phyloP scores from a whole-genome alignment of 2,797 vertebrate species.

The Sebastiscus albofasciatus region DNA sequence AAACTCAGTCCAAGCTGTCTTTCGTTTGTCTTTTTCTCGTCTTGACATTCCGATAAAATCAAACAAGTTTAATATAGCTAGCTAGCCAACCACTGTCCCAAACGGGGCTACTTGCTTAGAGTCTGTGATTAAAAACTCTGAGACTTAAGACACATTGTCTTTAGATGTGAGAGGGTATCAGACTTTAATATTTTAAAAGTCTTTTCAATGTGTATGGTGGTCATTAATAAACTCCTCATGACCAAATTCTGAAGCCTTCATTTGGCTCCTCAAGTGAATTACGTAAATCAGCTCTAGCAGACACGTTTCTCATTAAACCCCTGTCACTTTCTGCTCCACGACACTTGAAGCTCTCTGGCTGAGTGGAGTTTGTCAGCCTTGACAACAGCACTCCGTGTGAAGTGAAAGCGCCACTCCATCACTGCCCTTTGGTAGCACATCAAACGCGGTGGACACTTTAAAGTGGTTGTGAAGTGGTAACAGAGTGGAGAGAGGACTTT shows the following conservation, averaged over 20 bases:
- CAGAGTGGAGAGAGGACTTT: slow-evolving; percentile 7
- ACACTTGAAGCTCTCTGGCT: slow-evolving; percentile 6
- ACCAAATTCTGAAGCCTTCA: neutral
- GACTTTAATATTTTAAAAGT: neutral
- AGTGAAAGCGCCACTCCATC: neutral
- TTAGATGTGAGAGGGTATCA: neutral
- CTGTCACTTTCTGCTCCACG: neutral
- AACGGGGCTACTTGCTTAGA: too few relatives aligned
- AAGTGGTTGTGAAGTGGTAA: slow-evolving; percentile 34
- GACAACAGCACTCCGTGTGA: neutral
- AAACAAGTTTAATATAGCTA: too few relatives aligned
- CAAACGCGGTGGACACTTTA: neutral
- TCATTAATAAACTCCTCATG: neutral
- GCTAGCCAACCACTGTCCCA: too few relatives aligned
- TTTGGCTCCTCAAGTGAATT: slow-evolving; percentile 28
- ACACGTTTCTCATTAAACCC: slow-evolving; percentile 18
- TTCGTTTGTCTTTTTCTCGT: too few relatives aligned
- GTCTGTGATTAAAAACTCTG: neutral
- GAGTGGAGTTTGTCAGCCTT: neutral
- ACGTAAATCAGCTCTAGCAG: slow-evolving; percentile 19
- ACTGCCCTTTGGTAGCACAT: slow-evolving; percentile 5
- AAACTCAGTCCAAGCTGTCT: too few relatives aligned
- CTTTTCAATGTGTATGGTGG: too few relatives aligned
- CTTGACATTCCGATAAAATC: too few relatives aligned
- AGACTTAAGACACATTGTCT: neutral